Percentiles rank a stretch among this genome's conserved stretches.
Evolutionary conservation across 1,140 invertebrate genomes (phyloP).

Genomic region (Apis florea): DNA sequence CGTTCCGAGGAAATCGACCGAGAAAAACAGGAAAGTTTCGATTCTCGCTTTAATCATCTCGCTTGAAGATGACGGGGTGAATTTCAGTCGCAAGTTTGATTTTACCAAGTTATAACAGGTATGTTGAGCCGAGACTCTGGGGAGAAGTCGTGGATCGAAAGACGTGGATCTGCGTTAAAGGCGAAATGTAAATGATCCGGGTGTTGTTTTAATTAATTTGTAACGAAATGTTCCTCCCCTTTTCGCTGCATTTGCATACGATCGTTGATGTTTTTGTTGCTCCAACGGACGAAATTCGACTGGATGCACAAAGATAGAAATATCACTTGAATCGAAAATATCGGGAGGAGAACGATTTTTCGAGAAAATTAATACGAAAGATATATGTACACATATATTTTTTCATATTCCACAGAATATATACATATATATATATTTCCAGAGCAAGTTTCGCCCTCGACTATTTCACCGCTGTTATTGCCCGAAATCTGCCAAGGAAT

Average conservation of each 20-base stretch:
- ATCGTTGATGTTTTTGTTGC: not conserved
- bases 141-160: not conserved
- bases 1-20: not conserved
- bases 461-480: conserved; percentile 21
- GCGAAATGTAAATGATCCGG: too few species aligned
- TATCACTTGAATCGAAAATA: conserved; percentile 26
- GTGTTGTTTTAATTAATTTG: too few species aligned
- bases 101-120: not conserved
- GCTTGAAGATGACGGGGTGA: conserved; percentile 33
- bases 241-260: too few species aligned
- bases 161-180: not conserved
- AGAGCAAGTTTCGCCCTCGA: not conserved
- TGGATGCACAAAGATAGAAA: conserved; percentile 2
- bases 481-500: conserved; percentile 29
- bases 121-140: not conserved
- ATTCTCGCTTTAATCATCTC: conserved; percentile 37
- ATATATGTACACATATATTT: not conserved
- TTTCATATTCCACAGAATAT: not conserved
- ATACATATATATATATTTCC: not conserved
- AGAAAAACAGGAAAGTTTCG: not conserved
- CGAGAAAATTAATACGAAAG: conserved; percentile 11
- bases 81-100: conserved; percentile 27
- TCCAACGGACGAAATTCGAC: not conserved
- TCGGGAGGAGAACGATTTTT: conserved; percentile 10
- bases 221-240: too few species aligned